Conservation (phyloP, 2,113 vertebrate species). For the Dasyprocta punctata region DNA sequence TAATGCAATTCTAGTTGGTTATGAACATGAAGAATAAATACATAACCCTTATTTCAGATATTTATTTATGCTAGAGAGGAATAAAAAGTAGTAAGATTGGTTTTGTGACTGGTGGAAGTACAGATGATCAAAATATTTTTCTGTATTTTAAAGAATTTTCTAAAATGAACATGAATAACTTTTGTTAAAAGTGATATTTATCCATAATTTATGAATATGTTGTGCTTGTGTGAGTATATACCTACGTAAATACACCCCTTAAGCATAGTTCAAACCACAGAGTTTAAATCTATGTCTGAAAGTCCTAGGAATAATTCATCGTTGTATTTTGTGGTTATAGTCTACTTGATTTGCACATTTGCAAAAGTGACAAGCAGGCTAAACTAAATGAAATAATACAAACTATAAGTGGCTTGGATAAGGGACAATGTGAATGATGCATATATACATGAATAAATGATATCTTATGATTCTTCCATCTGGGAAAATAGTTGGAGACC, state of each 20-base stretch:
- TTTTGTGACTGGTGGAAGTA: background rate
- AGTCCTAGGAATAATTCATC: background rate
- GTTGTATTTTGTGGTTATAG: background rate
- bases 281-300: background rate
- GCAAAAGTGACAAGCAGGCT: background rate
- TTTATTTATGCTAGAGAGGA: background rate
- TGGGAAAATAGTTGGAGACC: background rate
- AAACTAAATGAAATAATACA: background rate
- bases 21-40: conserved; percentile 3
- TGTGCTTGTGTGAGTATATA: background rate
- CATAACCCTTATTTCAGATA: conserved; percentile 61
- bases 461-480: background rate
- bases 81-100: background rate
- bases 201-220: background rate
- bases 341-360: background rate
- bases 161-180: background rate
- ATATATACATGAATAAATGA: background rate
- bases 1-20: conserved; percentile 40
- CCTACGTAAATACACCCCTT: background rate
- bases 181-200: background rate
- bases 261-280: background rate
- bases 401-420: background rate
- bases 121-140: conserved; percentile 14
- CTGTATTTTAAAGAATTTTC: background rate
- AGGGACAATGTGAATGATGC: background rate